Evolutionary conservation across 1,140 invertebrate genomes (phyloP).

Genomic region (Choristoneura fumiferana): DNA sequence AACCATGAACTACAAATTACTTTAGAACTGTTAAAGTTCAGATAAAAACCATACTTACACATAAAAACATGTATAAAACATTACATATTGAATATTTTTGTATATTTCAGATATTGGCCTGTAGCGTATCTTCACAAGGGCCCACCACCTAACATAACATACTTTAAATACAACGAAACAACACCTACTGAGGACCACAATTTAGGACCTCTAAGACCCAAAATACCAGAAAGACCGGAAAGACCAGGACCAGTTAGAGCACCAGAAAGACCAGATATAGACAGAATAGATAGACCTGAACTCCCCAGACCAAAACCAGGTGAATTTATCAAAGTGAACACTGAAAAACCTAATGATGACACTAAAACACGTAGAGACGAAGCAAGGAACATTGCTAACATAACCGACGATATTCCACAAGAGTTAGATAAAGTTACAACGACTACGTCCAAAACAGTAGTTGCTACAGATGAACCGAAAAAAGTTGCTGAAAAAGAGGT

Average conservation of each 20-base stretch:
- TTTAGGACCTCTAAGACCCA: conserved; percentile 24
- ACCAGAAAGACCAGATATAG: conserved; percentile 28
- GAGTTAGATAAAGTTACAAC: conserved; percentile 18
- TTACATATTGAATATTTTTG: conserved; percentile 13
- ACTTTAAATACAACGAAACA: conserved; percentile 69
- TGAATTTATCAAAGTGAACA: conserved; percentile 6
- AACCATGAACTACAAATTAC: no score
- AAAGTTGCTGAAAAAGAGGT: conserved; percentile 29
- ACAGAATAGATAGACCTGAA: conserved; percentile 24
- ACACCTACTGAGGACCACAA: conserved; percentile 28
- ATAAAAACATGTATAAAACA: no score
- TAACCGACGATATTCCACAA: conserved; percentile 33
- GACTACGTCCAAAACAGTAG: conserved; percentile 24
- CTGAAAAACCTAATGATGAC: conserved; percentile 13
- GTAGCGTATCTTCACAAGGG: conserved; percentile 75
- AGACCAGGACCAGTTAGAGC: conserved; percentile 12
- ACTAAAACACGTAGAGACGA: conserved; percentile 38
- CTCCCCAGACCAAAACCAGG: conserved; percentile 20
- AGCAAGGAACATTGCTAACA: conserved; percentile 42
- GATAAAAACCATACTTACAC: no score
- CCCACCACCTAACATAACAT: conserved; percentile 73
- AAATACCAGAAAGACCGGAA: conserved; percentile 23
- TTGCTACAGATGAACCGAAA: conserved; percentile 22
- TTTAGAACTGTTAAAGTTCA: no score
- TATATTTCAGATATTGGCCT: conserved; percentile 71